Evolutionary conservation across 2,113 vertebrate species (phyloP).

Genomic region (Gadus macrocephalus): DNA sequence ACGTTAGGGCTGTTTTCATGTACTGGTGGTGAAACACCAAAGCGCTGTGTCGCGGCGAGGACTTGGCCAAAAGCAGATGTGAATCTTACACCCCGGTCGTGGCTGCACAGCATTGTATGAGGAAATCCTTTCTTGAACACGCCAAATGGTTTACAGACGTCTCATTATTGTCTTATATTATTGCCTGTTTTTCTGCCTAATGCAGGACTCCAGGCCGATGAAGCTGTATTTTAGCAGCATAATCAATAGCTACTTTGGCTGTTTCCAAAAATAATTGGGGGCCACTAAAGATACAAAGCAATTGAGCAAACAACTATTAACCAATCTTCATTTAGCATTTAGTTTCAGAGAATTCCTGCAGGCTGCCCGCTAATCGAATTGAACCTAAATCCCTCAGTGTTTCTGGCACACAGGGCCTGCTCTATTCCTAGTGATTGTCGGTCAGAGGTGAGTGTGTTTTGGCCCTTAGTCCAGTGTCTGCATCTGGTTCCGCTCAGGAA

Average conservation of each 20-base stretch:
- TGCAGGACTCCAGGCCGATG: too few species aligned
- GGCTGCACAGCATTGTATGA: constrained; percentile 15
- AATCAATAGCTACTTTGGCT: too few species aligned
- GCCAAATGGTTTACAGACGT: constrained; percentile 67
- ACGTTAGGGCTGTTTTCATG: background rate
- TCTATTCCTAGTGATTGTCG: constrained; percentile 16
- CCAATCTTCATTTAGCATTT: background rate
- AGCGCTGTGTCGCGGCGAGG: constrained; percentile 23
- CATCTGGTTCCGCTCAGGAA: constrained; percentile 55
- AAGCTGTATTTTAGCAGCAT: too few species aligned
- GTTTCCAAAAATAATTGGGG: too few species aligned
- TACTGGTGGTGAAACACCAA: background rate
- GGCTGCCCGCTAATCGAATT: background rate
- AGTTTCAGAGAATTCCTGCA: background rate
- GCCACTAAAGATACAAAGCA: too few species aligned
- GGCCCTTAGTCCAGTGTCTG: background rate
- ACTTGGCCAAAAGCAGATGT: constrained; percentile 24
- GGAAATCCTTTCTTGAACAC: constrained; percentile 46
- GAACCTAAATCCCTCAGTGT: background rate
- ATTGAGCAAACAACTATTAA: background rate
- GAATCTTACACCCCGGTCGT: constrained; percentile 17
- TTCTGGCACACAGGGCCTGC: background rate
- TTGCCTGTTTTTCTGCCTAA: background rate
- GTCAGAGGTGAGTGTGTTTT: constrained; percentile 23
- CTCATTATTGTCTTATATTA: constrained; percentile 15